Percentiles rank a stretch among this genome's conserved stretches.
phyloP scores from a whole-genome alignment of 1,140 invertebrate genomes.

The Plectrocnemia conspersa region DNA sequence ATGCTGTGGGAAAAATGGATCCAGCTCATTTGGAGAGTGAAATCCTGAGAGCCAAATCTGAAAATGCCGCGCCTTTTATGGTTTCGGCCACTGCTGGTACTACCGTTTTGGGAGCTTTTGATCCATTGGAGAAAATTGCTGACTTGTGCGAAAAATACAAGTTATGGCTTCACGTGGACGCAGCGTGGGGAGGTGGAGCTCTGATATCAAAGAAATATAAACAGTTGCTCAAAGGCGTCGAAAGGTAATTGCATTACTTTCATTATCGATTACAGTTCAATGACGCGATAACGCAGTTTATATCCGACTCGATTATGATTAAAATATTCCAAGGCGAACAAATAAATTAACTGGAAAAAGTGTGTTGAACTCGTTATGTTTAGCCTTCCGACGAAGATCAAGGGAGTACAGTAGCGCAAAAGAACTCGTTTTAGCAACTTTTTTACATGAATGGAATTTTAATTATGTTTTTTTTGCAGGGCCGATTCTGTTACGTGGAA shows the following conservation, averaged over 20 bases:
- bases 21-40: constrained; percentile 64
- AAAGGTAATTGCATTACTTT: constrained; percentile 54
- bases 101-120: constrained; percentile 81
- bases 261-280: not conserved
- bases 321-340: not conserved
- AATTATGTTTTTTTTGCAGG: constrained; percentile 47
- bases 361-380: constrained; percentile 1
- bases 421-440: not conserved
- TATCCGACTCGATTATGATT: not conserved
- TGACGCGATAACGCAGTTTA: not conserved
- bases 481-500: constrained; percentile 93
- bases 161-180: constrained; percentile 94
- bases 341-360: not conserved
- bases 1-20: constrained; percentile 74
- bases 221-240: constrained; percentile 71
- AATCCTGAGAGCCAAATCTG: constrained; percentile 60
- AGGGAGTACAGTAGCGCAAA: not conserved
- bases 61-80: constrained; percentile 75
- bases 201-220: constrained; percentile 78
- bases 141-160: constrained; percentile 76
- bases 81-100: constrained; percentile 88
- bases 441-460: not conserved
- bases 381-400: constrained; percentile 7
- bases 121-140: constrained; percentile 77
- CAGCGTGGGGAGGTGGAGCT: constrained; percentile 88